Base-by-base conservation (phyloP, 2,888 invertebrate species). In the Ophion costatus region DNA sequence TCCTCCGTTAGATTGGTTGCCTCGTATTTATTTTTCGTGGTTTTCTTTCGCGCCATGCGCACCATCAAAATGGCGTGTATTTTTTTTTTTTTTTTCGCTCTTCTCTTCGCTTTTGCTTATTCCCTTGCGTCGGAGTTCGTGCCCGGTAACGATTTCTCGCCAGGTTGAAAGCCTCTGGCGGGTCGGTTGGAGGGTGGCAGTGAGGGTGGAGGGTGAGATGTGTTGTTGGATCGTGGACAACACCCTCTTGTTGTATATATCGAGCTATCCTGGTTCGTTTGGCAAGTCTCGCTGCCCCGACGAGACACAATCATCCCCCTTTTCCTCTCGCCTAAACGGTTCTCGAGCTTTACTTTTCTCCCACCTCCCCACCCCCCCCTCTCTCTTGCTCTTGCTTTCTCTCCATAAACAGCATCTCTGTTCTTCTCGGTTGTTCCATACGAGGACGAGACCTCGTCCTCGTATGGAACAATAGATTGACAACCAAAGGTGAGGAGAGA, bases 181-280 rank as follows among this genome's bases (percentile, higher is more conserved):
- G 42, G 42, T 6, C 11, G 42, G 42, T 10, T 10, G 11, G 42
- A 1, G 42, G 69, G 20, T 17, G 33, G n/a, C 3, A 17, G 66
- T 17, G n/a, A 14, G 66, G 45, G 22, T n/a, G 45, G 67, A 11
- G 45, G 82, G 45, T 1, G 57, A 59, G 73, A 67, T 66, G 80
- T 81, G 80, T 80, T 74, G 80, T 77, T 74, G 69, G 78, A 69
- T 78, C 77, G 77, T 73, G 84, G 80, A 84, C 80, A 78, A 84
- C 84, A 84, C 77, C 84, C 80, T 78, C 80, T 61, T 64, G 77
- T 78, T 71, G 71, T 67, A 66, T 75, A 61, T 80, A 61, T 73
- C 74, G 67, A 29, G 33, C 61, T 63, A 67, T 80, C 56, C 78
- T 57, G 51, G 69, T 73, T 73, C 71, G 56, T 59, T 67, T 38